Base-by-base conservation (phyloP, 1,140 invertebrate genomes). In the Achatina immaculata region DNA sequence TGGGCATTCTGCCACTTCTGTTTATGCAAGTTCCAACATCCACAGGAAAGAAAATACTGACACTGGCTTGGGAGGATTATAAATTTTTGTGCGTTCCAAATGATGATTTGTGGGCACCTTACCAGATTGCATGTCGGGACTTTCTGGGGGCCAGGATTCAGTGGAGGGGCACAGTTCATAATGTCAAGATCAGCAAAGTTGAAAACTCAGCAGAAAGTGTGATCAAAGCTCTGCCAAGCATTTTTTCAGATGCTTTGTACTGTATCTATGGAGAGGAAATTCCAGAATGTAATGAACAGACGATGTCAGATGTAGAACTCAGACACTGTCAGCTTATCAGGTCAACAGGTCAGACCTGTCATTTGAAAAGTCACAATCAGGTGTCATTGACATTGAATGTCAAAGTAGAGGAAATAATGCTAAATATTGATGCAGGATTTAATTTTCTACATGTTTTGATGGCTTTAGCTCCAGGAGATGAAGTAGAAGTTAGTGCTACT, bases 261-360 rank as follows among this genome's bases (percentile, higher is more conserved):
- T 88, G 88, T 81, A 82, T 88, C 14, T 90, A 89, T 81, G 89
- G 89, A 21, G 79, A 85, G 24, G 31, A 76, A 40, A 84, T 84
- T 65, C 82, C 83, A 14, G 81, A 86, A 36, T 88, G 87, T 80
- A 78, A 85, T 43, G 81, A 78, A 36, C 68, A 79, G 14, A 69
- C 82, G 14, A 81, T 84, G 43, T 65, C 78, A 43, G 80, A 83
- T 31, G 55, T 82, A 7, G 82, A 83, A 7, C 68, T 79, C 36
- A 65, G 81, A 40, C 68, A 86, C 21, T 90, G 89, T 72, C 65
- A 83, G 45, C 24, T 86, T 14, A 84, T 89, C 82, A 84, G 83
- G 34, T 71, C 81, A 14, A 36, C 84, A 19, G 86, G 86, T 7
- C 79, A 84, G 21, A 75, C 81, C 1, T 89, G 86, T 77, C 85